Evolutionary conservation across 2,113 vertebrate genomes (phyloP).

Genomic region (Brachyistius frenatus): DNA sequence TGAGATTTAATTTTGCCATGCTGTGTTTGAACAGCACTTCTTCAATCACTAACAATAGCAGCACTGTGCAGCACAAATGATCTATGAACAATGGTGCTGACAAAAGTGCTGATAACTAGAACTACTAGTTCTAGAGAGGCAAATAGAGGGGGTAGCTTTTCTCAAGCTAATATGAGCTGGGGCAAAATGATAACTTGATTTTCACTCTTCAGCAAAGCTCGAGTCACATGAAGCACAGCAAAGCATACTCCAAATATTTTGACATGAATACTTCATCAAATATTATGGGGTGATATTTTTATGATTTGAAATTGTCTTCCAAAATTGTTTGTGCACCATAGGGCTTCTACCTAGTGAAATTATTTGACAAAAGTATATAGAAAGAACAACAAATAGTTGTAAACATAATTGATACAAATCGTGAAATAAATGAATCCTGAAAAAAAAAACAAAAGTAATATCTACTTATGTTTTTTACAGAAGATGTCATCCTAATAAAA

Average conservation of each 20-base stretch:
- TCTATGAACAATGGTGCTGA: slow-evolving; percentile 6
- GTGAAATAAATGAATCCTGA: too few relatives aligned
- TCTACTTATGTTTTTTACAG: too few relatives aligned
- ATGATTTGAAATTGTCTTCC: not conserved
- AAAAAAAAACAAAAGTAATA: too few relatives aligned
- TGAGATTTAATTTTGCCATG: slow-evolving; percentile 39
- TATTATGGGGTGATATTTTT: too few relatives aligned
- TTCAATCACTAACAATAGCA: slow-evolving; percentile 27
- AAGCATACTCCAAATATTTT: not conserved
- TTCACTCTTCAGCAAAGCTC: not conserved
- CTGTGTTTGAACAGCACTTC: slow-evolving; percentile 19
- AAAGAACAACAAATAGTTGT: too few relatives aligned
- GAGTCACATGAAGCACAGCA: not conserved
- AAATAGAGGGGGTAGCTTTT: not conserved
- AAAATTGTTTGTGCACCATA: not conserved
- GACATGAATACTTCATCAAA: not conserved
- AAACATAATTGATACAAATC: too few relatives aligned
- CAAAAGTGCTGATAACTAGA: slow-evolving; percentile 2
- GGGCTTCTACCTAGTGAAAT: too few relatives aligned
- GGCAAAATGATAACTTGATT: not conserved
- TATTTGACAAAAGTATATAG: too few relatives aligned
- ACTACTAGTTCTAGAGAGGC: not conserved
- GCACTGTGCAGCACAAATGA: slow-evolving; percentile 2
- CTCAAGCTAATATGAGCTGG: slow-evolving; percentile 5
- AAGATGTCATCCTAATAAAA: too few relatives aligned